Base-by-base conservation (phyloP, 2,113 vertebrate genomes). In the Atractosteus spatula region DNA sequence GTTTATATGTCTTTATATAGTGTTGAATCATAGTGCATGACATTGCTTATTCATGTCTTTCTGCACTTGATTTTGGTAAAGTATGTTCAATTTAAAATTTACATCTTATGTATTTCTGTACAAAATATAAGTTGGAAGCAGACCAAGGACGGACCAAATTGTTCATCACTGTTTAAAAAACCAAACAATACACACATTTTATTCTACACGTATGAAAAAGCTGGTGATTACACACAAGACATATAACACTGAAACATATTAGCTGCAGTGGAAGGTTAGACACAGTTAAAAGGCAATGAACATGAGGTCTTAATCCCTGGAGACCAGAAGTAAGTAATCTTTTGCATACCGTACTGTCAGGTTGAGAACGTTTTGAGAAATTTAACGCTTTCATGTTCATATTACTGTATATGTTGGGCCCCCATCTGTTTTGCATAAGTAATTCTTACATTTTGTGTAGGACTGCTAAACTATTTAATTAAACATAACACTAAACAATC, bases 111-210 rank as follows among this genome's bases (percentile, higher is more conserved):
- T 29, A 29, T 29, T 29, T 29, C 29, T 29, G 29, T 29, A 29
- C 29, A 29, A 29, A 29, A 3, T 3, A 51, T 10, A 7, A 5
- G 72, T 78, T 4, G 12, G 74, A 47, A 79, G 73, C 75, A 79
- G 74, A 70, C 76, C 80, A 88, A 83, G 82, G 82, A 89, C 87
- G 82, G 77, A 71, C 81, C 71, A 81, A 79, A 59, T 55, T 80
- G 82, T 93, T 95, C 95, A 96, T 96, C 90, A 92, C 94, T 70
- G 92, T 89, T 86, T 87, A 79, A 90, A 83, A 77, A 77, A 77
- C 77, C 83, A 55, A 81, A 81, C 81, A 71, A 62, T 87, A 79
- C 65, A 78, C 73, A 87, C 71, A 84, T 81, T 44, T 88, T 88
- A 77, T 7, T 64, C 82, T 86, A 90, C 83, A 89, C 12, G 75